These are phyloP conservation scores for Cyaniris semiargus DNA, from an alignment of 2,888 invertebrate genomes.

Conservation along the genomic window DNA sequence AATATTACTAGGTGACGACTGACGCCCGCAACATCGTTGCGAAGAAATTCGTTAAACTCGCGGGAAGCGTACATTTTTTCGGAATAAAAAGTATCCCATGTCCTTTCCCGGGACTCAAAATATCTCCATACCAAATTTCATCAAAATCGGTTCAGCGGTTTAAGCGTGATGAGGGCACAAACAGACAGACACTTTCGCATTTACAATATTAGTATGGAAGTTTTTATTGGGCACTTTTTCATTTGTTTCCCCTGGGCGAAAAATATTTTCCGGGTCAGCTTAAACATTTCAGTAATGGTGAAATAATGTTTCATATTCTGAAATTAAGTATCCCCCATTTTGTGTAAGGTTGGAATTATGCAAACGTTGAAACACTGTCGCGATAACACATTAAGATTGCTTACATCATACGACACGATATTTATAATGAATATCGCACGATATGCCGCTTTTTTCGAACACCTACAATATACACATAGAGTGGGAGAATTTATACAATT, in stretches of 20 bases:
- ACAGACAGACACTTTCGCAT: no score
- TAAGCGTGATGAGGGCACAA: no score
- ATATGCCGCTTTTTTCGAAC: not conserved
- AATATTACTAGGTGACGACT: no score
- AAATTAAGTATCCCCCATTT: conserved; percentile 12
- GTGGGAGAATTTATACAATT: not conserved
- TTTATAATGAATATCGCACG: not conserved
- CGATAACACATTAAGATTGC: not conserved
- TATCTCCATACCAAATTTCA: no score
- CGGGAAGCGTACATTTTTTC: no score
- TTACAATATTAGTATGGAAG: not conserved
- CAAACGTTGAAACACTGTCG: not conserved
- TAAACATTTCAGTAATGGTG: conserved; percentile 4
- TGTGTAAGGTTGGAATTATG: conserved; percentile 10
- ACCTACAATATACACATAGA: no score
- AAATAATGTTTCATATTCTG: conserved; percentile 13
- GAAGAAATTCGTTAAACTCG: no score
- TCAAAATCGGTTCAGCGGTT: no score
- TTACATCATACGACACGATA: not conserved
- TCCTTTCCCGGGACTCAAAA: no score
- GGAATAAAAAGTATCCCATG: no score
- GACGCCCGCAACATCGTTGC: no score
- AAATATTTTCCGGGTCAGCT: not conserved
- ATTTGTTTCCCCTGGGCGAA: not conserved
- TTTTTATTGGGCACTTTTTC: not conserved